Evolutionary conservation across 2,113 vertebrate species (phyloP).

Genomic region (Bujurquina vittata): DNA sequence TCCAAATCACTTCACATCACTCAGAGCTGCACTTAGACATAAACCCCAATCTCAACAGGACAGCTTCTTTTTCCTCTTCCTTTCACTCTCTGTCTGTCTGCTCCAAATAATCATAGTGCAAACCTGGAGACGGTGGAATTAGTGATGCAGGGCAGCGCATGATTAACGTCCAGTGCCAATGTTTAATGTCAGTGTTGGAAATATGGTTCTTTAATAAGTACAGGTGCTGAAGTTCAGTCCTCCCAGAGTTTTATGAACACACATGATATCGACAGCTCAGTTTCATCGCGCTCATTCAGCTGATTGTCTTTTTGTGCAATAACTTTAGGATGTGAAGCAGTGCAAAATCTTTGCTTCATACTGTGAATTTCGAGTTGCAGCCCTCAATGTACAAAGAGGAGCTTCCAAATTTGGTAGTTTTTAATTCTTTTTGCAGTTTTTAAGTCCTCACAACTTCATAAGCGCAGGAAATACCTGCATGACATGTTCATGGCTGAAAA

Average conservation of each 20-base stretch:
- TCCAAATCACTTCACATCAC: slow-evolving; percentile 59
- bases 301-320: background rate
- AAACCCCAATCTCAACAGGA: background rate
- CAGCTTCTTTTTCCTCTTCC: background rate
- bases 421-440: background rate
- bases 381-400: background rate
- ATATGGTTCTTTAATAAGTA: accelerated
- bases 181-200: background rate
- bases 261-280: accelerated
- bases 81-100: background rate
- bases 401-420: too few species aligned
- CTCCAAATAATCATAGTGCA: background rate
- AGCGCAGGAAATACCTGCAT: too few species aligned
- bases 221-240: background rate
- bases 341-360: accelerated
- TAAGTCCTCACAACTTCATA: too few species aligned
- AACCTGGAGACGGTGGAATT: background rate
- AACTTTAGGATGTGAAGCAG: background rate
- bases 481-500: too few species aligned
- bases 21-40: slow-evolving; percentile 31
- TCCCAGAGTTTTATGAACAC: background rate
- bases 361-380: background rate
- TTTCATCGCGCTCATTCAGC: background rate
- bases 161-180: background rate
- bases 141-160: background rate